Percentiles rank a stretch among this genome's conserved stretches.
These are phyloP conservation scores for Echinops telfairi DNA, from an alignment of 2,113 vertebrate genomes.

Conservation along the genomic window DNA sequence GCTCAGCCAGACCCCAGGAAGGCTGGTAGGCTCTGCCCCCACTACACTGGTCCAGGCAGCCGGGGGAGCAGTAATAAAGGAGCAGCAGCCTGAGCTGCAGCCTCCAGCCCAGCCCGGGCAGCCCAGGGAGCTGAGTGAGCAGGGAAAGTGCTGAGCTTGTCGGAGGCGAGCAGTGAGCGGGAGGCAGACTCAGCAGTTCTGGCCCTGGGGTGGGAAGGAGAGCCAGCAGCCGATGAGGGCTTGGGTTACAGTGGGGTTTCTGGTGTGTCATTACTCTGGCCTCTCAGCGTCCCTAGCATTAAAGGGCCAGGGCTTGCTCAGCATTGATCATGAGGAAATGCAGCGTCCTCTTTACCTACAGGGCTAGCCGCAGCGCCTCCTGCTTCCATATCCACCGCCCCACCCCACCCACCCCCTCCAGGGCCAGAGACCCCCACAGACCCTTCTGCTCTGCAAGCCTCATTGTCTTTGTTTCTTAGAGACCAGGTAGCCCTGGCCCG, in stretches of 20 bases:
- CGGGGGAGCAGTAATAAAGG: too few relatives aligned
- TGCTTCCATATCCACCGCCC: neutral
- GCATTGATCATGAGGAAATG: neutral
- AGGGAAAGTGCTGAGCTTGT: constrained; percentile 54
- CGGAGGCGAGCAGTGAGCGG: too few relatives aligned
- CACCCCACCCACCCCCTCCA: neutral
- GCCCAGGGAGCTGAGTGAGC: neutral
- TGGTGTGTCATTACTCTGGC: neutral
- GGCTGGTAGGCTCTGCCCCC: neutral
- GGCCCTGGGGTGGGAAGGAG: too few relatives aligned
- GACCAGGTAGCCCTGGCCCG: neutral
- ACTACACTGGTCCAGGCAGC: accelerated
- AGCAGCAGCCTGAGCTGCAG: neutral
- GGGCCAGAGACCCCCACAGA: neutral
- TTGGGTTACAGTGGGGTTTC: constrained; percentile 35
- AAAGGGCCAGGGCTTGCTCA: neutral
- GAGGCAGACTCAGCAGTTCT: constrained; percentile 68
- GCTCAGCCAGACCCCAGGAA: neutral
- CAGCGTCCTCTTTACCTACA: neutral
- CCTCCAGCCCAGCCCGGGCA: neutral
- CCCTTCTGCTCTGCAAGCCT: neutral
- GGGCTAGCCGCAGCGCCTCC: neutral
- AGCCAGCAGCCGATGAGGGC: constrained; percentile 24
- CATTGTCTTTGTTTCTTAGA: neutral
- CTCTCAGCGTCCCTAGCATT: neutral